Percentiles rank a stretch among this genome's conserved stretches.
phyloP scores from a whole-genome alignment of 2,888 invertebrate species.

The Phanerotoma sp. region DNA sequence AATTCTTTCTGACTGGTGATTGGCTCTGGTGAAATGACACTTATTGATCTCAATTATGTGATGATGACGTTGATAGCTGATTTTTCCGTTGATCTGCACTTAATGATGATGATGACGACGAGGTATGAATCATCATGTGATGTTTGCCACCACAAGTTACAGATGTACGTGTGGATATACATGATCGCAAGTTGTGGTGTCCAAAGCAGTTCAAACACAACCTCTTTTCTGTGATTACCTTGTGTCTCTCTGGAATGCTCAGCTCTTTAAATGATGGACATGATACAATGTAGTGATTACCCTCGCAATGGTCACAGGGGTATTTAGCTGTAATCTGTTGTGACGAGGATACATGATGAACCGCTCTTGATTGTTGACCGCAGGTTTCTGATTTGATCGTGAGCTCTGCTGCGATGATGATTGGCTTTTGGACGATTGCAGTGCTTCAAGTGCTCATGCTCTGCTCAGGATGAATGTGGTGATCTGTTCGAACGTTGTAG shows the following conservation, averaged over 20 bases:
- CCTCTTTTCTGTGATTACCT: constrained; percentile 12
- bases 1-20: too few relatives aligned
- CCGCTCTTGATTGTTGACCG: neutral
- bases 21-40: too few relatives aligned
- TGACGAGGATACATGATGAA: neutral
- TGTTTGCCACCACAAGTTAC: neutral
- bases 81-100: constrained; percentile 27
- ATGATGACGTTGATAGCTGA: constrained; percentile 22
- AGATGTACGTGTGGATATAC: neutral
- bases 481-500: neutral
- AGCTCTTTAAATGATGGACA: constrained; percentile 9
- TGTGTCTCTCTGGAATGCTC: neutral
- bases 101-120: neutral
- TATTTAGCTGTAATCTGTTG: neutral
- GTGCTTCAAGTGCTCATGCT: constrained; percentile 2
- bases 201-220: constrained; percentile 30
- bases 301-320: constrained; percentile 8
- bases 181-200: neutral
- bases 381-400: neutral
- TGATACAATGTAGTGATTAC: constrained; percentile 10
- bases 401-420: neutral
- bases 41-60: too few relatives aligned
- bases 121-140: constrained; percentile 17
- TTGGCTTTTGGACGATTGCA: neutral
- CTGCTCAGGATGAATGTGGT: neutral